Percentiles rank a stretch among this genome's conserved stretches.
These are phyloP conservation scores for Maniola hyperantus DNA, from an alignment of 2,888 invertebrate genomes.

Conservation along the genomic window DNA sequence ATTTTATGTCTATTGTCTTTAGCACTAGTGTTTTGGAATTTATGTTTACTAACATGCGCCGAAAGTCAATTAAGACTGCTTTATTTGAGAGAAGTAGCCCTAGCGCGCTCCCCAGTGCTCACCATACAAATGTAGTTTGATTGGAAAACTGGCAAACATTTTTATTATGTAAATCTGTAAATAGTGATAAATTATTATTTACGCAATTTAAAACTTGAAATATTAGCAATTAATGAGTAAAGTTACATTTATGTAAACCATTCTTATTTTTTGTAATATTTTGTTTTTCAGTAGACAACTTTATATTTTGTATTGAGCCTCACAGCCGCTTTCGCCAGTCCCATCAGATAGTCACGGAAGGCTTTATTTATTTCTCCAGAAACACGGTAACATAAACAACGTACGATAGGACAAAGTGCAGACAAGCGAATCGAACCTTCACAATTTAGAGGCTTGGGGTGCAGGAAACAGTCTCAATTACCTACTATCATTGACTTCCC, in stretches of 20 bases:
- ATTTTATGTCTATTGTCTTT: slow-evolving; percentile 31
- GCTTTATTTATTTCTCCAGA: slow-evolving; percentile 42
- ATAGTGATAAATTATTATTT: no score
- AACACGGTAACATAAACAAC: slow-evolving; percentile 27
- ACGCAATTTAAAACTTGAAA: no score
- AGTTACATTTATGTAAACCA: no score
- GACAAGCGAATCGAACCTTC: slow-evolving; percentile 53
- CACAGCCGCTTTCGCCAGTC: not conserved
- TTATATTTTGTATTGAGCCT: not conserved
- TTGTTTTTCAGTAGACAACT: not conserved
- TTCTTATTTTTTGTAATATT: not conserved
- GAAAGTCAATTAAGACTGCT: slow-evolving; percentile 23
- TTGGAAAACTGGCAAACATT: no score
- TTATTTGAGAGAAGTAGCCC: no score
- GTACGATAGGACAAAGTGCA: slow-evolving; percentile 44
- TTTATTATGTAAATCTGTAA: no score
- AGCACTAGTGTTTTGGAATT: slow-evolving; percentile 28
- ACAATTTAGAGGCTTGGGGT: slow-evolving; percentile 54
- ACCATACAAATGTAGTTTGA: no score
- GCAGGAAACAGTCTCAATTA: slow-evolving; percentile 61
- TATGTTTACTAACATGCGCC: slow-evolving; percentile 24
- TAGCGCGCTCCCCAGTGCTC: no score
- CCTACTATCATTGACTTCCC: slow-evolving; percentile 49
- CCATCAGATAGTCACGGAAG: slow-evolving; percentile 18
- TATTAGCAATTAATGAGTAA: no score